phyloP scores from a whole-genome alignment of 2,113 vertebrate species.

The Hirundichthys speculiger region DNA sequence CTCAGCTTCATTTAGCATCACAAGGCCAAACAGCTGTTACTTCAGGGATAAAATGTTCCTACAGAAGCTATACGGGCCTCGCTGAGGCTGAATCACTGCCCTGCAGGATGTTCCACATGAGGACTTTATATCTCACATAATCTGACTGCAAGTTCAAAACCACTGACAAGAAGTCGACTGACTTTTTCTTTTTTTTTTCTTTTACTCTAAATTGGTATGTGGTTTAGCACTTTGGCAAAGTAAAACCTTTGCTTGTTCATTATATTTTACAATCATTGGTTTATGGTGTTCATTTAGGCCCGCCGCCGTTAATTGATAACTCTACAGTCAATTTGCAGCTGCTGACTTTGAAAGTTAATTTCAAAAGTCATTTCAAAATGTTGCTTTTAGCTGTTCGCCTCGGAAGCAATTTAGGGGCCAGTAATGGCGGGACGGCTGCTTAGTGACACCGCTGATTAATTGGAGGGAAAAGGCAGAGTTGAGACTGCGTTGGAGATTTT shows the following conservation, averaged over 20 bases:
- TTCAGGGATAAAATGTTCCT: no score
- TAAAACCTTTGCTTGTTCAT: conserved; percentile 10
- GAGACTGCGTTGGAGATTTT: conserved; percentile 1
- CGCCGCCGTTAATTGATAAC: conserved; percentile 52
- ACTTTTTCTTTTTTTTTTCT: no score
- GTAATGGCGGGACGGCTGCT: conserved; percentile 37
- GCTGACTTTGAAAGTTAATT: conserved; percentile 58
- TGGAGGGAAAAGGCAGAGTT: conserved; percentile 11
- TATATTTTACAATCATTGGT: conserved; percentile 11
- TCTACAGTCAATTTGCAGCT: conserved; percentile 50
- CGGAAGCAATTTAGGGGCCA: conserved; percentile 34
- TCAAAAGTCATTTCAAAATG: conserved; percentile 63
- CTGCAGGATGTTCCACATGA: no score
- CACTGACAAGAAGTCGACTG: no score
- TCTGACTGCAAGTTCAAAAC: no score
- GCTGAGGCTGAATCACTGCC: no score
- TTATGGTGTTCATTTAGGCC: conserved; percentile 28
- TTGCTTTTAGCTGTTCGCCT: conserved; percentile 50
- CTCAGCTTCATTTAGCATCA: no score
- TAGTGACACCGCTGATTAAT: conserved; percentile 36
- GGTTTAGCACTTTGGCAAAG: conserved; percentile 2
- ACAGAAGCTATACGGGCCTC: no score
- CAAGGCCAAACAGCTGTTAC: no score
- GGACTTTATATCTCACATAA: no score
- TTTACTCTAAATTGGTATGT: background rate